Evolutionary conservation across 2,113 vertebrate genomes (phyloP).

Genomic region (Equus przewalskii): DNA sequence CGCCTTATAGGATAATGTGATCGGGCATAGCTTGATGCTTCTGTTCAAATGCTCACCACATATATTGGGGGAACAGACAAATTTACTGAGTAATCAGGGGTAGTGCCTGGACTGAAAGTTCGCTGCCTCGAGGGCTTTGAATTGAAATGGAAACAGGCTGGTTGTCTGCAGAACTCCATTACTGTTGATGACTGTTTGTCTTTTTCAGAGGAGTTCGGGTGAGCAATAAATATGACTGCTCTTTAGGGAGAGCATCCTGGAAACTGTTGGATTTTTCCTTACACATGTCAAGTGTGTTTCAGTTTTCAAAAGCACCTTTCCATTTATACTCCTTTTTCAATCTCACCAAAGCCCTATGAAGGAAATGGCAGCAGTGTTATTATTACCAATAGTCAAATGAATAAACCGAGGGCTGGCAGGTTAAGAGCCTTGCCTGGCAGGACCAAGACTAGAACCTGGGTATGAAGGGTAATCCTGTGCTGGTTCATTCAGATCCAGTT

Average conservation of each 20-base stretch:
- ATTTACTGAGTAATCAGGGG: conserved; percentile 74
- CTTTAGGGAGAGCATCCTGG: conserved; percentile 74
- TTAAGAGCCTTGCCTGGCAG: background rate
- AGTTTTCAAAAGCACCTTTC: conserved; percentile 69
- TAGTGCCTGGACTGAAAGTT: conserved; percentile 68
- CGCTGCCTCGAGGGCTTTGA: conserved; percentile 60
- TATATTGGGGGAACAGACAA: conserved; percentile 75
- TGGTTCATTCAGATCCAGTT: background rate
- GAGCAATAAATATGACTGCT: conserved; percentile 77
- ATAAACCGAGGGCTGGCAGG: background rate
- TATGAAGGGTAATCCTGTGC: background rate
- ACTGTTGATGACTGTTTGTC: conserved; percentile 74
- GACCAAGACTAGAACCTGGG: background rate
- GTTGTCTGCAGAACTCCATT: conserved; percentile 73
- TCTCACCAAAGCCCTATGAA: conserved; percentile 3
- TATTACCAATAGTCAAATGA: background rate
- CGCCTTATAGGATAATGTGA: conserved; percentile 69
- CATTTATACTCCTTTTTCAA: conserved; percentile 53
- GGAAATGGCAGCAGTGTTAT: background rate
- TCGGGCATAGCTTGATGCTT: conserved; percentile 74
- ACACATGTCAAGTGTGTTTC: conserved; percentile 77
- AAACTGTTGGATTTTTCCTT: conserved; percentile 75
- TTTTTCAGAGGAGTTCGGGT: conserved; percentile 67
- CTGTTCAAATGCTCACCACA: conserved; percentile 79
- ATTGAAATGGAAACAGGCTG: conserved; percentile 70